Conservation (phyloP, 2,797 vertebrate species). For the Rhynchonycteris naso region DNA sequence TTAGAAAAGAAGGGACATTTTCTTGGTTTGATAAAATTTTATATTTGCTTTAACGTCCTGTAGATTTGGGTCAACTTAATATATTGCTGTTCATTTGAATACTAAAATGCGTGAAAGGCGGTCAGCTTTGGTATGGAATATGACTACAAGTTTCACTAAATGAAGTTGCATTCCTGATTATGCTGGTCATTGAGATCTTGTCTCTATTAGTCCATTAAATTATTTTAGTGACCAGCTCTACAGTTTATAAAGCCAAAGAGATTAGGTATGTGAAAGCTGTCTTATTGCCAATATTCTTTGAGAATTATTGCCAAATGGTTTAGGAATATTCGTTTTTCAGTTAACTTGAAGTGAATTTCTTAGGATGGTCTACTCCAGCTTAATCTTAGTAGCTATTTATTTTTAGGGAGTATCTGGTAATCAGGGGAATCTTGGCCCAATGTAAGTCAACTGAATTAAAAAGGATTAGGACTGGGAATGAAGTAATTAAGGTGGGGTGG, state of each 20-base stretch:
- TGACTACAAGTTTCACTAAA: background rate
- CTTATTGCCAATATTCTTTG: background rate
- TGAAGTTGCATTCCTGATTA: background rate
- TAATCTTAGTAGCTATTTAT: background rate
- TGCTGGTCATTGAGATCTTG: background rate
- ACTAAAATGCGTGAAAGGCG: background rate
- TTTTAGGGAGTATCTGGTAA: background rate
- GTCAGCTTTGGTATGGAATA: background rate
- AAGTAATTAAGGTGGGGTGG: background rate
- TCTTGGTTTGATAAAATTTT: constrained; percentile 26
- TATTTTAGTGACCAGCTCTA: background rate
- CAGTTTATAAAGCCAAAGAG: constrained; percentile 1
- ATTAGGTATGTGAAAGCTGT: background rate
- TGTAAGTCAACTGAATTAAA: background rate
- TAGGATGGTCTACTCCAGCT: background rate
- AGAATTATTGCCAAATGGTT: constrained; percentile 4
- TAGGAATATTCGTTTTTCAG: background rate
- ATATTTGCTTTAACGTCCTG: background rate
- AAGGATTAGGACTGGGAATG: background rate
- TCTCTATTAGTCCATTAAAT: background rate
- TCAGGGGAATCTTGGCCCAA: background rate
- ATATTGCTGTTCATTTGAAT: constrained; percentile 3
- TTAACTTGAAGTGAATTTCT: constrained; percentile 12
- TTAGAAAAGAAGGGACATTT: background rate
- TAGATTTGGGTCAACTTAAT: background rate